Conservation (phyloP, 2,888 invertebrate genomes). For the Hypena proboscidalis region DNA sequence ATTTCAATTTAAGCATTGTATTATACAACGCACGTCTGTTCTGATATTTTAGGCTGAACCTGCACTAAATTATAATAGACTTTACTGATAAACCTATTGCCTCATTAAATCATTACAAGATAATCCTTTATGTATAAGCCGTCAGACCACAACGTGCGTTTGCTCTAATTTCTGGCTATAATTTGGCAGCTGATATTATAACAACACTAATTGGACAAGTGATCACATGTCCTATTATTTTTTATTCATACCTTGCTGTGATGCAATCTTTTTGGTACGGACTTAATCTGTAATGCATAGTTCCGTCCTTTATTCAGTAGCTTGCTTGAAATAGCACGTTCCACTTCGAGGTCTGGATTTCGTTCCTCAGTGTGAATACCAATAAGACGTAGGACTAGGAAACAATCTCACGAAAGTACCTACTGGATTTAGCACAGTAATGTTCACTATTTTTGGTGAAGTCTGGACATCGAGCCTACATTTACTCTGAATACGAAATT, state of each 20-base stretch:
- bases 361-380: conserved; percentile 8
- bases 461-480: not conserved
- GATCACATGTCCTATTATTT: conserved; percentile 28
- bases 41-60: too few relatives aligned
- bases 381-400: conserved; percentile 6
- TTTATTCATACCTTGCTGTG: not conserved
- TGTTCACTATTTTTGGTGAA: not conserved
- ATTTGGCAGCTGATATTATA: conserved; percentile 31
- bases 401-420: conserved; percentile 6
- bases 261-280: not conserved
- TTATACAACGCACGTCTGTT: too few relatives aligned
- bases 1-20: too few relatives aligned
- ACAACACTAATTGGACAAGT: conserved; percentile 22
- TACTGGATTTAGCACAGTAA: conserved; percentile 1
- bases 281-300: conserved; percentile 6
- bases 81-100: too few relatives aligned
- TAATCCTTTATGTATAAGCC: conserved; percentile 6
- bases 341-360: conserved; percentile 7
- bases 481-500: not conserved
- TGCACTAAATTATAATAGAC: too few relatives aligned
- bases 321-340: conserved; percentile 2
- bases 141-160: conserved; percentile 17
- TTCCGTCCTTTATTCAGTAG: conserved; percentile 5
- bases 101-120: not conserved
- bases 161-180: conserved; percentile 13